phyloP scores from a whole-genome alignment of 1,140 invertebrate genomes.

The Oncopodura yosiiana region DNA sequence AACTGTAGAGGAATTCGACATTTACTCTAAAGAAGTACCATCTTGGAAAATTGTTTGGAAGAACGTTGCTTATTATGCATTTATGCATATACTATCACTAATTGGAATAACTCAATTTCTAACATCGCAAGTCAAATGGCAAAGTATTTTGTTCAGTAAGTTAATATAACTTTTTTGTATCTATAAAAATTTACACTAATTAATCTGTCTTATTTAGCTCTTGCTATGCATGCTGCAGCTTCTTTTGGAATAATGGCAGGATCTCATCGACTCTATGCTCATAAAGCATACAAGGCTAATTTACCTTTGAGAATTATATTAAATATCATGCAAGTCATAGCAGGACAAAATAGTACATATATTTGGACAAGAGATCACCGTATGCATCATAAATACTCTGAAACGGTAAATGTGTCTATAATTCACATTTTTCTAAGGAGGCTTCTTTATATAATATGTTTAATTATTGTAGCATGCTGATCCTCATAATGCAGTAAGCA shows the following conservation, averaged over 20 bases:
- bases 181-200: too few relatives aligned
- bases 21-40: too few relatives aligned
- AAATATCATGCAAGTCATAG: too few relatives aligned
- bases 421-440: too few relatives aligned
- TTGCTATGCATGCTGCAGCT: too few relatives aligned
- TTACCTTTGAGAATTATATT: constrained; percentile 46
- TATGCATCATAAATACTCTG: constrained; percentile 92
- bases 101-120: constrained; percentile 30
- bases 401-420: too few relatives aligned
- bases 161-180: too few relatives aligned
- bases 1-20: too few relatives aligned
- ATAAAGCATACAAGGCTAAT: constrained; percentile 50
- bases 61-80: constrained; percentile 34
- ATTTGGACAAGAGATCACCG: constrained; percentile 92
- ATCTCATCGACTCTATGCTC: constrained; percentile 52
- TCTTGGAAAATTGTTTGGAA: constrained; percentile 36
- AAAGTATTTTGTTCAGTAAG: constrained; percentile 35
- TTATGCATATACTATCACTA: constrained; percentile 31
- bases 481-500: constrained; percentile 55
- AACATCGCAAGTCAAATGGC: constrained; percentile 32
- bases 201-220: too few relatives aligned
- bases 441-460: too few relatives aligned
- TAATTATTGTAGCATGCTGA: too few relatives aligned
- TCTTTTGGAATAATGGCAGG: constrained; percentile 50
- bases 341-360: constrained; percentile 77